phyloP scores from a whole-genome alignment of 1,140 invertebrate species.

The Drosophila trapezifrons region DNA sequence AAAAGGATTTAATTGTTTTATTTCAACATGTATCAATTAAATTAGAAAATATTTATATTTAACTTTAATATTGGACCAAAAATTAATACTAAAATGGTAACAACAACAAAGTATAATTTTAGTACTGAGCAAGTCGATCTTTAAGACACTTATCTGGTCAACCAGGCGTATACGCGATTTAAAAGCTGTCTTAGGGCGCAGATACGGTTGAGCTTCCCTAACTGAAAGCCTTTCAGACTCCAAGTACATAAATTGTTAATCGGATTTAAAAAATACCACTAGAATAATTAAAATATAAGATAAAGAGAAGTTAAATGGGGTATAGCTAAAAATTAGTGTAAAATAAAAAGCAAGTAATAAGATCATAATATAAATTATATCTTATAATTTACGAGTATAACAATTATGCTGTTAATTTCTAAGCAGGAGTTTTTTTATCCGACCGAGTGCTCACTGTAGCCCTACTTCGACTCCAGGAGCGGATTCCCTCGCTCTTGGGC shows the following conservation, averaged over 20 bases:
- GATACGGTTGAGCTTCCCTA: background rate
- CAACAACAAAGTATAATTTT: no score
- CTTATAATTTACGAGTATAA: no score
- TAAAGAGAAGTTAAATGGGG: background rate
- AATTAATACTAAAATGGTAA: no score
- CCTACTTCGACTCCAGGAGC: no score
- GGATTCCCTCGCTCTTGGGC: slow-evolving; percentile 7
- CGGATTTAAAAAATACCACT: background rate
- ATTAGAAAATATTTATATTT: no score
- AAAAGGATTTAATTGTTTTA: no score
- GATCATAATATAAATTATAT: no score
- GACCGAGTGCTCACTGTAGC: background rate
- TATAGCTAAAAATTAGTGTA: no score
- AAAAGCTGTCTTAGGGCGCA: background rate
- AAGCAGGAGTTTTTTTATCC: no score
- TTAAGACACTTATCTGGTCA: background rate
- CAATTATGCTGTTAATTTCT: no score
- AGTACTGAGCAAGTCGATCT: background rate
- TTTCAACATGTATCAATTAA: no score
- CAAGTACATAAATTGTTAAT: background rate
- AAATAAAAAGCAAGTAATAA: background rate
- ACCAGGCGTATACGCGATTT: slow-evolving; percentile 6
- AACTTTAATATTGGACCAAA: no score
- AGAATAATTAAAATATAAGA: background rate
- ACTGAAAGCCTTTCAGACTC: background rate